Conservation (phyloP, 1,140 invertebrate species). For the Calliphora vicina region DNA sequence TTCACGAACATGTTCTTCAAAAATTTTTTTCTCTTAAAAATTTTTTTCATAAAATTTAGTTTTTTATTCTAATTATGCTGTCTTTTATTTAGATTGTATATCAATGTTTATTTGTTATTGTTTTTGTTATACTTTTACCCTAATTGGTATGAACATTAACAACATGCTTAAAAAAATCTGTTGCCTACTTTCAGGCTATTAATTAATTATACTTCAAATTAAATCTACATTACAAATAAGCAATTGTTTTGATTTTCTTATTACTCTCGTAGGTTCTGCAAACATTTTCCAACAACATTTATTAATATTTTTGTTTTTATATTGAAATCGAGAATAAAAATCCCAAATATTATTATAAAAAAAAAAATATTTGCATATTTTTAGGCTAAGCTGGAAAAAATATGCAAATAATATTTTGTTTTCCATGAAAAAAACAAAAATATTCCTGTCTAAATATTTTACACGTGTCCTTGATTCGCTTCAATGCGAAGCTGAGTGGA, state of each 20-base stretch:
- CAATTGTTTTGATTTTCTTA: not conserved
- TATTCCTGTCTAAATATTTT: not conserved
- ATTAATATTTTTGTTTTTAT: too few species aligned
- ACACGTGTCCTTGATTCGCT: too few species aligned
- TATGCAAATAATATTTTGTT: too few species aligned
- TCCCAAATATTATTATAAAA: not conserved
- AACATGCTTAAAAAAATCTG: not conserved
- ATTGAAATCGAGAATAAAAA: not conserved
- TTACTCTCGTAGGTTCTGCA: not conserved
- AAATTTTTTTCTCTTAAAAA: too few species aligned
- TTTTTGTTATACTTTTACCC: too few species aligned
- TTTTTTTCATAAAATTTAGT: too few species aligned
- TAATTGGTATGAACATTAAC: too few species aligned
- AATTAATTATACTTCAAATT: not conserved
- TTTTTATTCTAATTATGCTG: too few species aligned
- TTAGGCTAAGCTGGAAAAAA: not conserved
- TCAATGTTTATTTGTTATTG: too few species aligned
- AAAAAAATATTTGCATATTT: not conserved
- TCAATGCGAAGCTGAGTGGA: too few species aligned
- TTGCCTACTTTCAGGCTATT: not conserved
- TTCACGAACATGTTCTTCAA: too few species aligned
- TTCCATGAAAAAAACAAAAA: not conserved
- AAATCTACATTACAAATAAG: not conserved
- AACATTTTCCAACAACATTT: not conserved
- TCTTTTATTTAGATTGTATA: too few species aligned